Evolutionary conservation across 2,797 vertebrate species (phyloP).

Genomic region (Denticeps clupeoides): DNA sequence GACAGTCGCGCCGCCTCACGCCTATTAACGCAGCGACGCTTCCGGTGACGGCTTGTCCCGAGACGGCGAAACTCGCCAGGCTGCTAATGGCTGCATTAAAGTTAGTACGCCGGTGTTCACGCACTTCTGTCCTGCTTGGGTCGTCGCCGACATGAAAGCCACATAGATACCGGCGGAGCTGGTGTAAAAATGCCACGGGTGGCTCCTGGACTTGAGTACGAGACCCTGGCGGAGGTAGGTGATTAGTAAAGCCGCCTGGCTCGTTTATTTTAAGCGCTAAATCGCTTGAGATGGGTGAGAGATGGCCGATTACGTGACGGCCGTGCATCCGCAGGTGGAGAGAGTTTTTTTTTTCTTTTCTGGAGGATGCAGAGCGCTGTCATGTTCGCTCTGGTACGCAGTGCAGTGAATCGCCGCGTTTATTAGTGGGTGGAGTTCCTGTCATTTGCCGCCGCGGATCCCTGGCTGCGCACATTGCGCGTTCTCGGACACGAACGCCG

Average conservation of each 20-base stretch:
- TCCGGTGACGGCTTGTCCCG: background rate
- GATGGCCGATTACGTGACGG: too few relatives aligned
- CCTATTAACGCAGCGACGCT: conserved; percentile 3
- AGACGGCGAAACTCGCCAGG: conserved; percentile 11
- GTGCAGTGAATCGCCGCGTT: too few relatives aligned
- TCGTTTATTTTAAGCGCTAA: too few relatives aligned
- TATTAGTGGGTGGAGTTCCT: too few relatives aligned
- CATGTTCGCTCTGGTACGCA: too few relatives aligned
- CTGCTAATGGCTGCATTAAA: conserved; percentile 6
- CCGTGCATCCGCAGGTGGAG: too few relatives aligned
- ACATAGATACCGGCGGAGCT: background rate
- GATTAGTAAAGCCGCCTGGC: background rate
- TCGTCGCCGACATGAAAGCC: background rate
- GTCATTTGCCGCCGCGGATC: too few relatives aligned
- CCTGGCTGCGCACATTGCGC: too few relatives aligned
- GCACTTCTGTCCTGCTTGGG: background rate
- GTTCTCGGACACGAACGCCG: too few relatives aligned
- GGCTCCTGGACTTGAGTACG: conserved; percentile 19
- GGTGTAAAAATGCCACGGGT: conserved; percentile 28
- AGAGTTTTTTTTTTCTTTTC: too few relatives aligned
- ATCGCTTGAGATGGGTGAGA: too few relatives aligned
- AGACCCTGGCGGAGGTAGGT: conserved; percentile 36
- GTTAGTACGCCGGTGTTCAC: conserved; percentile 9
- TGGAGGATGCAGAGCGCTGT: too few relatives aligned
- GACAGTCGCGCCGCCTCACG: background rate